Conservation (phyloP, 2,113 vertebrate genomes). For the Prietella phreatophila region DNA sequence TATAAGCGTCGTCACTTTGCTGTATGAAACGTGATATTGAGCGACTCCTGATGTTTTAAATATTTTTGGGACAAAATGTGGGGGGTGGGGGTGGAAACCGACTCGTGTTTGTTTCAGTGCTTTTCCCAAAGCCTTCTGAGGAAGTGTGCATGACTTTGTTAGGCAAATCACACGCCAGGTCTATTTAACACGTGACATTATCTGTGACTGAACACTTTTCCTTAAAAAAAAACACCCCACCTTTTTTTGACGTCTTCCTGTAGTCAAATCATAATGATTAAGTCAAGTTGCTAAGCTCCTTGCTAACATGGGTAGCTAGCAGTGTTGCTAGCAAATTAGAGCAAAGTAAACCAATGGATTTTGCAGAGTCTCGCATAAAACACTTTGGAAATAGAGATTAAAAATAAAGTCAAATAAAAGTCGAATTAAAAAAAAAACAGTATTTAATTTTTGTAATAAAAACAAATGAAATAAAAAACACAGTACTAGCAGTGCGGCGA, state of each 20-base stretch:
- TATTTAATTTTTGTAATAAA: no score
- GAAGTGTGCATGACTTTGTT: background rate
- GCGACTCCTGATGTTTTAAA: background rate
- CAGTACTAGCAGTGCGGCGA: no score
- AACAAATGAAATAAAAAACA: no score
- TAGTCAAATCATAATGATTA: background rate
- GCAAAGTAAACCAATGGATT: background rate
- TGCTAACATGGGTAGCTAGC: background rate
- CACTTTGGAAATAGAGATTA: no score
- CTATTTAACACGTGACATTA: background rate
- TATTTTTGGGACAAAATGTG: background rate
- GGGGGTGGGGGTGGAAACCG: no score
- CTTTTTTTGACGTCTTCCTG: background rate
- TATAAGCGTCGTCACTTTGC: background rate
- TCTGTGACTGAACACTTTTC: background rate
- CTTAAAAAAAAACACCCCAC: no score
- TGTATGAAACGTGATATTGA: background rate
- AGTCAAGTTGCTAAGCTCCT: background rate
- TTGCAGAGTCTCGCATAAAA: background rate
- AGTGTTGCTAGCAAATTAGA: background rate
- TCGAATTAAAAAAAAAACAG: no score
- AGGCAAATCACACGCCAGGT: background rate
- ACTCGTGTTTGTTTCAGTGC: background rate
- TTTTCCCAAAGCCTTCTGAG: background rate
- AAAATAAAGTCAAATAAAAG: no score